phyloP scores from a whole-genome alignment of 1,140 invertebrate genomes.

The Amyelois transitella region DNA sequence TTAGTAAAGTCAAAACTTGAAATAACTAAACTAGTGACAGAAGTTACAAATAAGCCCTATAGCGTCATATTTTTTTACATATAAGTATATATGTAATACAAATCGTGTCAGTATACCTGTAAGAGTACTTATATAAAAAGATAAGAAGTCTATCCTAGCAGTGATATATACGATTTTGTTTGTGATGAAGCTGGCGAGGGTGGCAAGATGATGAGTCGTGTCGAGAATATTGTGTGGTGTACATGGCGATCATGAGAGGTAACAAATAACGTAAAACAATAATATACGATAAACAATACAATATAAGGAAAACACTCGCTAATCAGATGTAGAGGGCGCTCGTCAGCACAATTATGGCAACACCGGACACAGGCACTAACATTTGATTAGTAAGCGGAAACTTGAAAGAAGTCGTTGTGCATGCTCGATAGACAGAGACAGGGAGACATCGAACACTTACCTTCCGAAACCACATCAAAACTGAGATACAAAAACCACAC shows the following conservation, averaged over 20 bases:
- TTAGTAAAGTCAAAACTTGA: slow-evolving; percentile 38
- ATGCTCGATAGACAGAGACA: slow-evolving; percentile 61
- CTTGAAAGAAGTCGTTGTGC: slow-evolving; percentile 11
- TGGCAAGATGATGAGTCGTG: slow-evolving; percentile 26
- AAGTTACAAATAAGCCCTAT: slow-evolving; percentile 49
- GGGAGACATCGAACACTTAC: slow-evolving; percentile 61
- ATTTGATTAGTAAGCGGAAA: slow-evolving; percentile 25
- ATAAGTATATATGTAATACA: slow-evolving; percentile 30
- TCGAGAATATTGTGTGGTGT: slow-evolving; percentile 53
- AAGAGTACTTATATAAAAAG: slow-evolving; percentile 17
- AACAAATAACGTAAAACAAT: slow-evolving; percentile 40
- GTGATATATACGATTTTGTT: slow-evolving; percentile 27
- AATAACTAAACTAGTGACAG: slow-evolving; percentile 54
- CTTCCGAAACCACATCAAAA: slow-evolving; percentile 28
- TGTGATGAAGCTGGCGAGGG: slow-evolving; percentile 33
- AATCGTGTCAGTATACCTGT: slow-evolving; percentile 25
- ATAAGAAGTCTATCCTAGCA: slow-evolving; percentile 28
- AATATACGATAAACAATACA: slow-evolving; percentile 39
- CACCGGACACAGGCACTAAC: slow-evolving; percentile 26
- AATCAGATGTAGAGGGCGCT: slow-evolving; percentile 3
- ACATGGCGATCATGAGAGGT: slow-evolving; percentile 58
- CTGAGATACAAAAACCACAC: slow-evolving; percentile 19
- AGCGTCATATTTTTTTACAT: slow-evolving; percentile 24
- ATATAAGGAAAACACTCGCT: slow-evolving; percentile 30
- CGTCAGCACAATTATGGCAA: slow-evolving; percentile 4